Conservation (phyloP, 35 echinoderm and acorn worm species). For the Patiria miniata region DNA sequence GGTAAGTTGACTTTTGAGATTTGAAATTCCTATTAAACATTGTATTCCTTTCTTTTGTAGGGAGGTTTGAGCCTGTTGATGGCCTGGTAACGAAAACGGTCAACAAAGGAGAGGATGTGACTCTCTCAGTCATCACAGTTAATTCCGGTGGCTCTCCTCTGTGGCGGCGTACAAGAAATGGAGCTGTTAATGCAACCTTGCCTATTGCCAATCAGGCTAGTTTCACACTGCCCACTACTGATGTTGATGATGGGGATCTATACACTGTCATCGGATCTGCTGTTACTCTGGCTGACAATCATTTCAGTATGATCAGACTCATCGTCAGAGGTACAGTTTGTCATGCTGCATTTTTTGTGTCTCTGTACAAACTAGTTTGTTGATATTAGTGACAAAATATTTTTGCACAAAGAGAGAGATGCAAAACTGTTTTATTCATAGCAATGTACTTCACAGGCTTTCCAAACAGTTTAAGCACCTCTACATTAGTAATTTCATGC, state of each 20-base stretch:
- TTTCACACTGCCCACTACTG: background rate
- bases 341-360: too few species aligned
- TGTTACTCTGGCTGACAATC: background rate
- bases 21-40: too few species aligned
- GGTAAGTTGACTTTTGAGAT: background rate
- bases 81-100: background rate
- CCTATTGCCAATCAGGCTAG: background rate
- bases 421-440: too few species aligned
- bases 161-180: background rate
- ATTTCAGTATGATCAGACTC: slow-evolving; percentile 5
- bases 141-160: background rate
- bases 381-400: too few species aligned
- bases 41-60: too few species aligned
- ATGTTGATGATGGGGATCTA: background rate
- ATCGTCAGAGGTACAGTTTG: slow-evolving; percentile 4
- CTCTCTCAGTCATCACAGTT: background rate
- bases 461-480: too few species aligned
- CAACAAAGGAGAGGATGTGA: background rate
- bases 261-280: background rate
- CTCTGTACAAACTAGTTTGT: too few species aligned
- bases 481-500: too few species aligned
- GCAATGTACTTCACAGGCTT: too few species aligned
- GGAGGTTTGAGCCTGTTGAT: background rate
- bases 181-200: background rate
- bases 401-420: too few species aligned